A percentile compares a stretch with the other conserved stretches of the same genome.
Conservation (phyloP, 2,888 invertebrate genomes). For the Zygothrica quintamaculata region DNA sequence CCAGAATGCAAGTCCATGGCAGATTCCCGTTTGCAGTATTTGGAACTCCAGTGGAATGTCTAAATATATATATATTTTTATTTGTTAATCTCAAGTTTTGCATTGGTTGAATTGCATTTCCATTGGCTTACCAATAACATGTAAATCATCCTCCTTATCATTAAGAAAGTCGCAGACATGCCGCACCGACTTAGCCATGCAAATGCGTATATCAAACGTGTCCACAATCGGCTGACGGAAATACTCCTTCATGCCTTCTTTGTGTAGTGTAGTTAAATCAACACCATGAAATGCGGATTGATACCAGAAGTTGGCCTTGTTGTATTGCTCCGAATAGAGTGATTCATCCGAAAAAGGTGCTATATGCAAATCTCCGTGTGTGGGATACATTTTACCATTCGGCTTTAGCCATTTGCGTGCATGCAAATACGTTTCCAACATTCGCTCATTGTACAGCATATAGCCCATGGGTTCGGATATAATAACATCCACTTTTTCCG, state of each 20-base stretch:
- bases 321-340: conserved; percentile 98
- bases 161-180: conserved; percentile 97
- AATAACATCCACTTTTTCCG: conserved; percentile 97
- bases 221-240: conserved; percentile 99
- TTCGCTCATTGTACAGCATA: conserved; percentile 99
- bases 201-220: conserved; percentile 98
- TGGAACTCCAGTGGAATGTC: conserved; percentile 98
- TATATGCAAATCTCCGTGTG: conserved; percentile 97
- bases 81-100: background rate
- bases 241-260: conserved; percentile 98
- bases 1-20: conserved; percentile 99
- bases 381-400: conserved; percentile 98
- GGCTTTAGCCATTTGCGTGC: conserved; percentile 99
- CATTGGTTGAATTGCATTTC: background rate
- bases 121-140: conserved; percentile 88
- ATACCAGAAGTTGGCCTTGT: conserved; percentile 99
- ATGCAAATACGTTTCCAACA: conserved; percentile 99
- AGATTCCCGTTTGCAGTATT: conserved; percentile 95
- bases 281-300: conserved; percentile 99
- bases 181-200: conserved; percentile 96
- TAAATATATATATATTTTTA: conserved; percentile 56
- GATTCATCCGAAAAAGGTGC: conserved; percentile 99
- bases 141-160: conserved; percentile 96
- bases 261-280: conserved; percentile 95
- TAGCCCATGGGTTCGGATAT: conserved; percentile 99